These are phyloP conservation scores for Aphelinus atriplicis DNA, from an alignment of 1,140 invertebrate genomes.

Conservation along the genomic window DNA sequence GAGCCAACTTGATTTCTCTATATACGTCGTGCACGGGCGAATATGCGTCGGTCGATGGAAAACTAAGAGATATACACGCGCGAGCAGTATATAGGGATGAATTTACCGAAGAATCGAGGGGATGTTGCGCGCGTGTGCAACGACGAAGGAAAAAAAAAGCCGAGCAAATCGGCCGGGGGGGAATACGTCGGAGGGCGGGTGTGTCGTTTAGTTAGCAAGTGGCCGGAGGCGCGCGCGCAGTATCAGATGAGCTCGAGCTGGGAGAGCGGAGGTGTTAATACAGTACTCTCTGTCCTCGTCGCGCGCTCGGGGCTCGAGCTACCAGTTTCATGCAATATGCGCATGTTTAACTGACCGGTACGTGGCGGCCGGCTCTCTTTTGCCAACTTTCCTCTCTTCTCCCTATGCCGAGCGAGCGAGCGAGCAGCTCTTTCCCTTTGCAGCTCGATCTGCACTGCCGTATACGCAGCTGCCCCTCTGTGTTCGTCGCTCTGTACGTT, in stretches of 20 bases:
- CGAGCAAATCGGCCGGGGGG: conserved; percentile 20
- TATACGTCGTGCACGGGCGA: too few species aligned
- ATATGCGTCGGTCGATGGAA: too few species aligned
- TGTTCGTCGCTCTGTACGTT: too few species aligned
- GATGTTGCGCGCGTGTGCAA: background rate
- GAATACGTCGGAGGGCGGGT: background rate
- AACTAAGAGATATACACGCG: too few species aligned
- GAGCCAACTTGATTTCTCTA: too few species aligned
- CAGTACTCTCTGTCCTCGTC: conserved; percentile 52
- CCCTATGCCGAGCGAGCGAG: background rate
- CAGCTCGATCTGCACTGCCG: too few species aligned
- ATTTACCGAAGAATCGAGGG: conserved; percentile 18
- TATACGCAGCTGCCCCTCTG: too few species aligned
- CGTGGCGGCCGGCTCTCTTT: conserved; percentile 42
- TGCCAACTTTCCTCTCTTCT: conserved; percentile 32
- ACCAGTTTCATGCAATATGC: conserved; percentile 68
- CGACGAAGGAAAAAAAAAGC: conserved; percentile 11
- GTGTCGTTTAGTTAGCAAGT: conserved; percentile 23
- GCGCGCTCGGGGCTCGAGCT: conserved; percentile 54
- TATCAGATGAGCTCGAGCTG: conserved; percentile 20
- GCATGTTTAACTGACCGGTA: conserved; percentile 67
- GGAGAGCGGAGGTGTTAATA: conserved; percentile 61
- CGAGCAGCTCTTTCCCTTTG: too few species aligned
- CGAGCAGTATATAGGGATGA: too few species aligned
- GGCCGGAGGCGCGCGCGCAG: conserved; percentile 29